Evolutionary conservation across 92 coral and sea anemone species (phyloP).

Genomic region (Micromussa lordhowensis): DNA sequence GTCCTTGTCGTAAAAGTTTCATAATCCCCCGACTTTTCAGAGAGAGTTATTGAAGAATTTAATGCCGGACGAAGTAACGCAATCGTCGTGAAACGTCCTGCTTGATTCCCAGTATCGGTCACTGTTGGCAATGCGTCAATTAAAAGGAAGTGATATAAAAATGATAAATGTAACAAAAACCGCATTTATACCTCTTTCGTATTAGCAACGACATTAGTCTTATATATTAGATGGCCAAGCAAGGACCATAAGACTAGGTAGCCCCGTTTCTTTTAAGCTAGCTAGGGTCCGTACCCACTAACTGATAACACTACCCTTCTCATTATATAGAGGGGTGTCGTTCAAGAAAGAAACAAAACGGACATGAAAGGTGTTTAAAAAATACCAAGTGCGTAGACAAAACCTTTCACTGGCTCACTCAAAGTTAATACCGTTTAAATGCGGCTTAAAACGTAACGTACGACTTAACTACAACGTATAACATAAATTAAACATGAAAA

Average conservation of each 20-base stretch:
- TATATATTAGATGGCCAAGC: background rate
- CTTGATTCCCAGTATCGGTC: background rate
- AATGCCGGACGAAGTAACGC: background rate
- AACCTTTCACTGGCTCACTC: conserved; percentile 6
- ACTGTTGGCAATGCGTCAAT: background rate
- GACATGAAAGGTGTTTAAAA: background rate
- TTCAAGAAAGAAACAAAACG: background rate
- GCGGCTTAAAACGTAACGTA: conserved; percentile 19
- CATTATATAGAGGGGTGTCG: conserved; percentile 7
- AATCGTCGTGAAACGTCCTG: background rate
- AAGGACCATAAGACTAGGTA: conserved; percentile 9
- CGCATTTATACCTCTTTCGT: conserved; percentile 17
- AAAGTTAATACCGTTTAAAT: conserved; percentile 20
- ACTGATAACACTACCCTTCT: background rate
- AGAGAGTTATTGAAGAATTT: background rate
- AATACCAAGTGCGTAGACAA: background rate
- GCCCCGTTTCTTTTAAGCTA: background rate
- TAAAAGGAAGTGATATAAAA: background rate
- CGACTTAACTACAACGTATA: conserved; percentile 7
- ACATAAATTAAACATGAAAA: background rate
- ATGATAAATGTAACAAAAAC: conserved; percentile 3
- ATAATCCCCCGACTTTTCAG: conserved; percentile 6
- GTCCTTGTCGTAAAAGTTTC: conserved; percentile 14
- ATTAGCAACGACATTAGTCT: background rate
- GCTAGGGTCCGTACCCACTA: background rate